phyloP scores from a whole-genome alignment of 2,888 invertebrate species.

The Ceramica pisi region DNA sequence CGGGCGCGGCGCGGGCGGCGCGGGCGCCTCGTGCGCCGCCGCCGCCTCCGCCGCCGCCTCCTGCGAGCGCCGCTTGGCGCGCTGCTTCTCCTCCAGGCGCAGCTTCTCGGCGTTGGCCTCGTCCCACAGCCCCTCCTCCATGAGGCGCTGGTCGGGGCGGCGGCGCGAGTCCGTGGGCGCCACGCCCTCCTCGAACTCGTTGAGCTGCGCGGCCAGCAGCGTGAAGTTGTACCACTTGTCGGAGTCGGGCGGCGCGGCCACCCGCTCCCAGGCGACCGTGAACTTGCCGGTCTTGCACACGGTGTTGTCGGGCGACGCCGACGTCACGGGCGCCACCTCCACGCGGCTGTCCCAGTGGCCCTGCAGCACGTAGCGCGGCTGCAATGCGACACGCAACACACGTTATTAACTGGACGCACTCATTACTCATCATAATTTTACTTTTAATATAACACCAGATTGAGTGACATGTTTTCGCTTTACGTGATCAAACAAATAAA shows the following conservation, averaged over 20 bases:
- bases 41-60: constrained; percentile 95
- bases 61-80: constrained; percentile 93
- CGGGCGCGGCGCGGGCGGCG: constrained; percentile 93
- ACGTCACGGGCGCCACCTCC: constrained; percentile 97
- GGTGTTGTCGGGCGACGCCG: constrained; percentile 94
- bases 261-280: constrained; percentile 96
- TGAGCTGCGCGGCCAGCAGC: constrained; percentile 98
- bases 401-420: background rate
- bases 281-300: constrained; percentile 98
- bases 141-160: constrained; percentile 98
- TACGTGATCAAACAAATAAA: background rate
- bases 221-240: constrained; percentile 98
- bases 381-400: constrained; percentile 67
- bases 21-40: constrained; percentile 92
- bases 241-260: constrained; percentile 92
- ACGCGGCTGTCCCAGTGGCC: constrained; percentile 99
- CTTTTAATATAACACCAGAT: background rate
- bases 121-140: constrained; percentile 98
- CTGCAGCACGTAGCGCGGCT: constrained; percentile 94
- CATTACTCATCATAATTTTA: background rate
- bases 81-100: constrained; percentile 98
- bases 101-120: constrained; percentile 96
- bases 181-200: constrained; percentile 97
- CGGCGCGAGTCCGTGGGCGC: constrained; percentile 98
- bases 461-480: background rate